Conservation (phyloP, 1,140 invertebrate genomes). For the Zaprionus inermis region DNA sequence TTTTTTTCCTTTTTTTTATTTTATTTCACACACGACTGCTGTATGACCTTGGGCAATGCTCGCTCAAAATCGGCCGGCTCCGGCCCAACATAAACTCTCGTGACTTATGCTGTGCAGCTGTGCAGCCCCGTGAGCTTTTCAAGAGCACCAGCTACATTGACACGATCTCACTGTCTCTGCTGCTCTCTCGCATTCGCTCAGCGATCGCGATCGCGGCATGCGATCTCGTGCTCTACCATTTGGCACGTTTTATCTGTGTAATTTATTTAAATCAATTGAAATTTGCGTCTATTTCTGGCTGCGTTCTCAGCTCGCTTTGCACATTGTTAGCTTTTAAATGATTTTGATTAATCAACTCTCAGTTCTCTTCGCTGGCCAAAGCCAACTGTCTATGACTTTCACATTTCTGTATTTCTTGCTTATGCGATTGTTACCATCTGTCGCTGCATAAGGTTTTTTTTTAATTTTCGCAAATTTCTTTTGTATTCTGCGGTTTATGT, state of each 20-base stretch:
- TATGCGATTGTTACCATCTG: slow-evolving; percentile 32
- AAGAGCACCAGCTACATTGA: slow-evolving; percentile 21
- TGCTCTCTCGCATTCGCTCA: background rate
- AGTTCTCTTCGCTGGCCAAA: slow-evolving; percentile 24
- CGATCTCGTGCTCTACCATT: slow-evolving; percentile 58
- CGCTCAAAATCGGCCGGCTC: background rate
- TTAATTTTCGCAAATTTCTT: too few relatives aligned
- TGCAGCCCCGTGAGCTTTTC: slow-evolving; percentile 46
- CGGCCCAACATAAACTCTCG: slow-evolving; percentile 63
- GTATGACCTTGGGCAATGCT: slow-evolving; percentile 56
- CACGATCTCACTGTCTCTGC: slow-evolving; percentile 9
- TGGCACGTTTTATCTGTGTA: slow-evolving; percentile 63
- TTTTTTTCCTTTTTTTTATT: background rate
- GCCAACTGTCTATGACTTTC: slow-evolving; percentile 22
- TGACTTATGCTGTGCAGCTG: slow-evolving; percentile 58
- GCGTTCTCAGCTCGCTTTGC: slow-evolving; percentile 48
- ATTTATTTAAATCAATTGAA: slow-evolving; percentile 79
- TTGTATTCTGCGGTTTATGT: background rate
- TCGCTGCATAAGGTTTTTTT: background rate
- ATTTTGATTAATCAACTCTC: slow-evolving; percentile 64
- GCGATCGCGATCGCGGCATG: background rate
- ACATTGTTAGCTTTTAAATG: slow-evolving; percentile 63
- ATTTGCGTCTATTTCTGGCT: slow-evolving; percentile 65
- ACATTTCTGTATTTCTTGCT: too few relatives aligned
- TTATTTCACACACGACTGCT: background rate